phyloP scores from a whole-genome alignment of 2,888 invertebrate genomes.

The Pycnomerus fuliginosus region DNA sequence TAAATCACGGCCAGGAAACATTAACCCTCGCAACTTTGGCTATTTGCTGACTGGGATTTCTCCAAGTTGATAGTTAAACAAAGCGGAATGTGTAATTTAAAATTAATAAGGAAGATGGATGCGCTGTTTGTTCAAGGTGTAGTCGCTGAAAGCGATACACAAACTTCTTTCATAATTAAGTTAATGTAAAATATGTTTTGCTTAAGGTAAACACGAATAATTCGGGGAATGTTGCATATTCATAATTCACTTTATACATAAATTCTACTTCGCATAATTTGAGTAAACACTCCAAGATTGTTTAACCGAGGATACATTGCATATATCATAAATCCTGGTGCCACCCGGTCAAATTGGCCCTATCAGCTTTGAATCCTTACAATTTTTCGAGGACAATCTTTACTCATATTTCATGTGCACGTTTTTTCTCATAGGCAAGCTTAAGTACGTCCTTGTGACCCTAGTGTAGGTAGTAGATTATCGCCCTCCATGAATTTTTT shows the following conservation, averaged over 20 bases:
- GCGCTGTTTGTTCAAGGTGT: slow-evolving; percentile 5
- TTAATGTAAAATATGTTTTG: slow-evolving; percentile 37
- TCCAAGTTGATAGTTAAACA: neutral
- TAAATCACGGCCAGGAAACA: slow-evolving; percentile 21
- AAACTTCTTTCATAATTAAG: slow-evolving; percentile 35
- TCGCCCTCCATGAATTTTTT: too few species aligned
- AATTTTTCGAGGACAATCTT: too few species aligned
- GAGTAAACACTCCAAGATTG: slow-evolving; percentile 29
- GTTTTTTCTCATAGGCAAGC: too few species aligned
- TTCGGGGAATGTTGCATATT: slow-evolving; percentile 35
- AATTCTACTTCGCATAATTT: slow-evolving; percentile 34
- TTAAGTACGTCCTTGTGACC: too few species aligned
- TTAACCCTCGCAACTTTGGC: slow-evolving; percentile 25
- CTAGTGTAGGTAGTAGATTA: too few species aligned
- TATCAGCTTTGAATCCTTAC: too few species aligned
- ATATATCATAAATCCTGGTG: too few species aligned
- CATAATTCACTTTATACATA: slow-evolving; percentile 36
- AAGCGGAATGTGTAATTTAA: neutral
- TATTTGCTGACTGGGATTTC: slow-evolving; percentile 13
- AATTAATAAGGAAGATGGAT: slow-evolving; percentile 9
- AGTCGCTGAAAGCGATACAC: slow-evolving; percentile 14
- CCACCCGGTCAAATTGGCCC: too few species aligned
- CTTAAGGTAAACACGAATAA: slow-evolving; percentile 38
- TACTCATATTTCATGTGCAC: too few species aligned
- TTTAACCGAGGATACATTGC: too few species aligned